Conservation (phyloP, 2,797 vertebrate species). For the Eulemur mongoz region DNA sequence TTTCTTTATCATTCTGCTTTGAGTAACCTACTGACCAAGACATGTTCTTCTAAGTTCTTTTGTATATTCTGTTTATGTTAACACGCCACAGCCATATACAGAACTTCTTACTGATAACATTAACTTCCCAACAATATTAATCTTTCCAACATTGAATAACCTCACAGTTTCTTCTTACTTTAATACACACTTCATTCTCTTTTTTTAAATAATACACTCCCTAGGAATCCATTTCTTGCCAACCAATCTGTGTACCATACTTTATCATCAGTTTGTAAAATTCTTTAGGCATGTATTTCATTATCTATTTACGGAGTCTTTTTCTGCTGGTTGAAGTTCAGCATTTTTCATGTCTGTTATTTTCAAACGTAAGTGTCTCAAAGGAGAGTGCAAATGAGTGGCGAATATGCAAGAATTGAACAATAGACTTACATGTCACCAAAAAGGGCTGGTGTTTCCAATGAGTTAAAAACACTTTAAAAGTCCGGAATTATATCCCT, state of each 20-base stretch:
- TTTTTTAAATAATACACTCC: neutral
- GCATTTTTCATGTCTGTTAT: neutral
- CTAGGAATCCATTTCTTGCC: neutral
- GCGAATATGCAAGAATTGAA: neutral
- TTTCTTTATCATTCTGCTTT: slow-evolving; percentile 27
- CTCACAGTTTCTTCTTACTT: neutral
- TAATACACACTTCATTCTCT: neutral
- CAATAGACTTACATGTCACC: neutral
- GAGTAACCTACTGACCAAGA: neutral
- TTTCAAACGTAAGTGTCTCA: neutral
- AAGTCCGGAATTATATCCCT: neutral
- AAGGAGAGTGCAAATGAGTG: neutral
- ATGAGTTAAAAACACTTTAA: neutral
- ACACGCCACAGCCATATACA: neutral
- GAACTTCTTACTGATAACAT: neutral
- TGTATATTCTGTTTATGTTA: neutral
- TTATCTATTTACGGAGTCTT: neutral
- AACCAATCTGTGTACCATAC: neutral
- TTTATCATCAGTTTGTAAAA: neutral
- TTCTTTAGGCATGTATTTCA: neutral
- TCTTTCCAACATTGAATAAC: neutral
- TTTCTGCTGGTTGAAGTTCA: neutral
- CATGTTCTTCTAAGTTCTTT: neutral
- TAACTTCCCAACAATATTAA: neutral
- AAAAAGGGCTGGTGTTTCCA: neutral